phyloP scores from a whole-genome alignment of 2,113 vertebrate species.

The Phoxinus phoxinus region DNA sequence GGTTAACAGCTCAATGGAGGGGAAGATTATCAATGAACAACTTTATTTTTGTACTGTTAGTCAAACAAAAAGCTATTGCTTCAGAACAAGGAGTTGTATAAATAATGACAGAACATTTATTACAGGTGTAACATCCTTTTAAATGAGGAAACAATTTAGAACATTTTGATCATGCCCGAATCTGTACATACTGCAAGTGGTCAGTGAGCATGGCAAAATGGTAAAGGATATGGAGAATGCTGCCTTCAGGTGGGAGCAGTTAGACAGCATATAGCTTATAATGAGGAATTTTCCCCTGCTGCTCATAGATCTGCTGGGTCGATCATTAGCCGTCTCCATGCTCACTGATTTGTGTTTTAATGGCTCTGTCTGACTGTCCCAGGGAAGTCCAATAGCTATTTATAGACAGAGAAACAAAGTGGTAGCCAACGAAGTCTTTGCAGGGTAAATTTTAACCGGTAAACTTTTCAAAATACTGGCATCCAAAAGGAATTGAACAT shows the following conservation, averaged over 20 bases:
- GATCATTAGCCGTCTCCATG: constrained; percentile 56
- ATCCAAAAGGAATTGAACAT: neutral
- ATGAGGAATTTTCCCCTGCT: constrained; percentile 59
- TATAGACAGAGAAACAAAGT: constrained; percentile 39
- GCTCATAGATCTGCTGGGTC: constrained; percentile 57
- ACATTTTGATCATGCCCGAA: neutral
- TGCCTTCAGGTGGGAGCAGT: constrained; percentile 32
- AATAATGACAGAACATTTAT: neutral
- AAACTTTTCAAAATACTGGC: neutral
- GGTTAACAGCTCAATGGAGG: constrained; percentile 12
- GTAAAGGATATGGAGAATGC: constrained; percentile 35
- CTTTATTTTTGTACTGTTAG: neutral
- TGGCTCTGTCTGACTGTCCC: constrained; percentile 59
- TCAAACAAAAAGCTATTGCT: constrained; percentile 1
- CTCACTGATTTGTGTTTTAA: constrained; percentile 59
- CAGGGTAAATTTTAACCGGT: neutral
- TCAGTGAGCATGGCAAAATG: constrained; percentile 1
- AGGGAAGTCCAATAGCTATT: constrained; percentile 56
- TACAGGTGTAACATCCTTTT: neutral
- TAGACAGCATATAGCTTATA: constrained; percentile 49
- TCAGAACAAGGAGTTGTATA: neutral
- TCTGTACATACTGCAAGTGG: neutral
- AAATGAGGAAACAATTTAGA: neutral
- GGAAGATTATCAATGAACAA: constrained; percentile 10
- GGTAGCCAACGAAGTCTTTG: neutral